phyloP scores from a whole-genome alignment of 2,797 vertebrate genomes.

The Nannoperca australis region DNA sequence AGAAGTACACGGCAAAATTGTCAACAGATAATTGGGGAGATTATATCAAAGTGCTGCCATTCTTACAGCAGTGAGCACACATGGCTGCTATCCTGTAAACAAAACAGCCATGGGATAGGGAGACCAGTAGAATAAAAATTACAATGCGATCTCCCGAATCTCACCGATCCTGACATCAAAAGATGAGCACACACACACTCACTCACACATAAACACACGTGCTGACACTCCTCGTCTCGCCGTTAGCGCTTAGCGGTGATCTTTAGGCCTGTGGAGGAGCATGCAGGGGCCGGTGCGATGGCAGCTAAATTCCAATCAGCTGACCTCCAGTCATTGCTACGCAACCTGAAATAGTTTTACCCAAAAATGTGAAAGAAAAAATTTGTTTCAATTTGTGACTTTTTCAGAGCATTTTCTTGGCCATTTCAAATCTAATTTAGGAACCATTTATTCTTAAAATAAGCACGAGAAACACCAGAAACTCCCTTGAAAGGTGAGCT shows the following conservation, averaged over 20 bases:
- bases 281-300: not conserved
- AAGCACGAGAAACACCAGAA: not conserved
- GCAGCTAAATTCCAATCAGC: conserved; percentile 13
- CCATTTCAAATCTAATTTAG: conserved; percentile 8
- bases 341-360: not conserved
- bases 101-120: conserved; percentile 39
- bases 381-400: not conserved
- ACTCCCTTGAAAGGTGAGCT: not conserved
- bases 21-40: conserved; percentile 75
- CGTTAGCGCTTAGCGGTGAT: conserved; percentile 7
- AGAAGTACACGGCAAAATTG: conserved; percentile 55
- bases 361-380: not conserved
- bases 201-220: not conserved
- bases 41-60: conserved; percentile 73
- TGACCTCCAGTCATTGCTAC: not conserved
- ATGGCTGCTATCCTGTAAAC: conserved; percentile 54
- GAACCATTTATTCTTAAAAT: conserved; percentile 6
- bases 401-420: not conserved
- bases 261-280: conserved; percentile 30
- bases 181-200: not conserved
- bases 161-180: conserved; percentile 41
- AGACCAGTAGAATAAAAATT: conserved; percentile 50
- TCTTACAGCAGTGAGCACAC: conserved; percentile 40
- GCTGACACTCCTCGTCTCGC: not conserved
- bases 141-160: conserved; percentile 43